Evolutionary conservation across 2,797 vertebrate species (phyloP), one percentile per base, ranked within the genome.

Genomic region (Siniperca scherzeri): DNA sequence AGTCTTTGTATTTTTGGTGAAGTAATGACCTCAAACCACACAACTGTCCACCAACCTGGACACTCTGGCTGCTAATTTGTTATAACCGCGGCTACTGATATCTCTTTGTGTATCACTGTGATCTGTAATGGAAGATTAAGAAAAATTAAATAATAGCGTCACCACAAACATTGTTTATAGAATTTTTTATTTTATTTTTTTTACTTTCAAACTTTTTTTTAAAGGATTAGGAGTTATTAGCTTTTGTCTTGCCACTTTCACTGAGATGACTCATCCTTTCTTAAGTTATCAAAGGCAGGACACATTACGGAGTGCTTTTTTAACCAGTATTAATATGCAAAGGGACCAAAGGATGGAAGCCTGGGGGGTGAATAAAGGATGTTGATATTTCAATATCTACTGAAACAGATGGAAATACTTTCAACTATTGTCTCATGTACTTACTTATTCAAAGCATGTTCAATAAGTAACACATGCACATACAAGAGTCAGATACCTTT

Each of bases 391-490:
- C 80, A 81, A 89, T 91, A 77, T 87, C 85, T 81, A 12, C 64
- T 84, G 59, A 88, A 85, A 86, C 85, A 84, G 74, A 91, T 91
- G 83, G 83, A 84, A 91, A 81, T 86, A 57, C 70, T 91, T 86
- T 36, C 25, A 76, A 38, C 77, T 40, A 44, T 85, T 86, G 77
- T 89, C 84, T 89, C 65, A 65, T 78, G 70, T 87, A 71, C 66
- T 82, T 73, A 84, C 72, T 84, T 80, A 82, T 85, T 88, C 81
- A 79, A 84, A 85, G 64, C 81, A 66, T 78, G 80, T 76, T 89
- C 81, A 90, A 91, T 85, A 88, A 89, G 80, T 78, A 91, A 72
- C 89, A 93, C 82, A 80, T 91, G 87, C 72, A 77, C 67, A 64
- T 73, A 70, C 71, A 74, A 40, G 52, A 78, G 71, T 77, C 74